These are phyloP conservation scores for Triplophysa dalaica DNA, from an alignment of 2,113 vertebrate species.

Conservation along the genomic window DNA sequence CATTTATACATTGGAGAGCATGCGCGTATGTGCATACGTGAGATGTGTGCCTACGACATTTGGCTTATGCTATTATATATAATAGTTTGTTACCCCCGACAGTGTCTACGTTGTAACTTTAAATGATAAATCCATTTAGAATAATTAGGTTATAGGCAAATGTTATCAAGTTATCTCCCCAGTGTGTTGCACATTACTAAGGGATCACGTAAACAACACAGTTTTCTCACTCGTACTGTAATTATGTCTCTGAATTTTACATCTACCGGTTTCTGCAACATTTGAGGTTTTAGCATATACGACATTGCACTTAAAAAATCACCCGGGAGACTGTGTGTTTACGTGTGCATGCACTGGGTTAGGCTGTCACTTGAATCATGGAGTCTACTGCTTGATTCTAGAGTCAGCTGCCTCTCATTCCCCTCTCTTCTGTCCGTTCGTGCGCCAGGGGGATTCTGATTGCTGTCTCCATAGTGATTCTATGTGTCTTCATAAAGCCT, in stretches of 20 bases:
- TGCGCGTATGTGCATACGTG: slow-evolving; percentile 59
- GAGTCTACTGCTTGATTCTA: slow-evolving; percentile 74
- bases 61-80: background rate
- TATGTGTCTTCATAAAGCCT: slow-evolving; percentile 65
- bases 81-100: background rate
- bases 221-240: slow-evolving; percentile 14
- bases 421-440: slow-evolving; percentile 69
- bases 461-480: slow-evolving; percentile 82
- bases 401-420: slow-evolving; percentile 77
- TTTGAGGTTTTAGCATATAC: background rate
- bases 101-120: background rate
- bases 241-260: slow-evolving; percentile 10
- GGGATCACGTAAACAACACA: background rate
- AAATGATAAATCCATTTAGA: slow-evolving; percentile 24
- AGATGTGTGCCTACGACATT: background rate
- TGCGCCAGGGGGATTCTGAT: slow-evolving; percentile 72
- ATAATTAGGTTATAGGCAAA: slow-evolving; percentile 11
- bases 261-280: background rate
- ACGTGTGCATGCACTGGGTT: slow-evolving; percentile 42
- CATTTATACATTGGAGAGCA: slow-evolving; percentile 73
- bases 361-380: slow-evolving; percentile 74
- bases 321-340: background rate
- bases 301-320: slow-evolving; percentile 1
- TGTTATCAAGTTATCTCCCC: background rate
- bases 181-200: slow-evolving; percentile 13